These are phyloP conservation scores for Rhynchopsitta pachyrhyncha DNA, from an alignment of 2,113 vertebrate genomes.

Conservation along the genomic window DNA sequence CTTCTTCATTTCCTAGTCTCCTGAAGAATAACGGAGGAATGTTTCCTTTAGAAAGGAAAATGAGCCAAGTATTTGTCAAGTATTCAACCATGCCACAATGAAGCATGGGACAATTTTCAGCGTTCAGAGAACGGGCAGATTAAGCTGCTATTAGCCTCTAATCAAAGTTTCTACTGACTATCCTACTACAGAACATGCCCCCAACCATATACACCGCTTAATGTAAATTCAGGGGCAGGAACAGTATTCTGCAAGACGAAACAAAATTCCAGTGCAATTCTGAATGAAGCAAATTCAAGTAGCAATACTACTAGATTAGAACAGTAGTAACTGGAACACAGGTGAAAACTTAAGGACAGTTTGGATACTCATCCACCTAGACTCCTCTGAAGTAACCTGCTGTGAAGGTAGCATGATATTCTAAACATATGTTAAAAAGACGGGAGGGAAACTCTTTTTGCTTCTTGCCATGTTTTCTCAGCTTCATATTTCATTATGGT, in stretches of 20 bases:
- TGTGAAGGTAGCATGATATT: not conserved
- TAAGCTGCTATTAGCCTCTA: not conserved
- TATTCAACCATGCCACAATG: not conserved
- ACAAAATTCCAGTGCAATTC: not conserved
- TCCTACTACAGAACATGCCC: not conserved
- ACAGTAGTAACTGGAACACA: not conserved
- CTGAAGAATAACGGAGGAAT: not conserved
- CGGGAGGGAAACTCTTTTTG: not conserved
- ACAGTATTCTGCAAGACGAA: not conserved
- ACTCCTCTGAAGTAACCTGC: not conserved
- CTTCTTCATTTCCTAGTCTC: not conserved
- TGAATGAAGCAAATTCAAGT: not conserved
- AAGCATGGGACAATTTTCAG: not conserved
- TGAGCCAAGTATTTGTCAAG: not conserved
- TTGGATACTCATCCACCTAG: not conserved
- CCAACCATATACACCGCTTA: not conserved
- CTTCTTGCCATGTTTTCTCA: not conserved
- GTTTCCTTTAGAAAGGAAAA: not conserved
- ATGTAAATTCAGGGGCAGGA: not conserved
- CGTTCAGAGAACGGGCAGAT: not conserved
- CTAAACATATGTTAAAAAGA: not conserved
- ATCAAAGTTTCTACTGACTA: not conserved
- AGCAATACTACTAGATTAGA: not conserved
- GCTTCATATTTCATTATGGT: not conserved
- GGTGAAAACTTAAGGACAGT: not conserved